Conservation (phyloP, 2,888 invertebrate species). For the Argynnis bischoffii region DNA sequence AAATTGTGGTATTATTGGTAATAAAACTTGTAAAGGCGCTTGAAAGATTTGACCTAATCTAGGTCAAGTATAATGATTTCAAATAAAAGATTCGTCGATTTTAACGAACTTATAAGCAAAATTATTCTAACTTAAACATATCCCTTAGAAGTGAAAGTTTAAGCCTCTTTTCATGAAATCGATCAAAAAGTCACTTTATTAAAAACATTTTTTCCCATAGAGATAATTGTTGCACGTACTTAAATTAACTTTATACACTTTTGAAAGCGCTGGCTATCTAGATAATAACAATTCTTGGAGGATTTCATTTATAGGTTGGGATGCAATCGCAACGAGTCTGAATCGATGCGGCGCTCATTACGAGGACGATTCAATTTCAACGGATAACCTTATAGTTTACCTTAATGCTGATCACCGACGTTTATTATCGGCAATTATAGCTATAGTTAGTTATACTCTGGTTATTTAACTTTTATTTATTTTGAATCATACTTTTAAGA, state of each 20-base stretch:
- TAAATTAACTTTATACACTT: slow-evolving; percentile 5
- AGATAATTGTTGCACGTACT: slow-evolving; percentile 1
- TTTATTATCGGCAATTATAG: slow-evolving; percentile 26
- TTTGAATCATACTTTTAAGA: neutral
- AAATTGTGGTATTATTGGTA: too few species aligned
- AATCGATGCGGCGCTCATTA: slow-evolving; percentile 51
- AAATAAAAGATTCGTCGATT: too few species aligned
- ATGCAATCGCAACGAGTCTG: slow-evolving; percentile 33
- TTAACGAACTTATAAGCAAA: too few species aligned
- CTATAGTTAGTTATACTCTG: slow-evolving; percentile 1
- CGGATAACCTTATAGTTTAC: slow-evolving; percentile 44
- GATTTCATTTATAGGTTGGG: slow-evolving; percentile 31
- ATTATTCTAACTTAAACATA: too few species aligned
- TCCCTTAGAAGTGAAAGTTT: too few species aligned
- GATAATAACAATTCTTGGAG: slow-evolving; percentile 28
- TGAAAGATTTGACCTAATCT: too few species aligned
- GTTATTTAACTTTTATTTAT: slow-evolving; percentile 7
- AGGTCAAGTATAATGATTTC: too few species aligned
- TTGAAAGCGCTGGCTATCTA: slow-evolving; percentile 6
- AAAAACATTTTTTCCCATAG: neutral
- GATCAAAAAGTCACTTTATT: too few species aligned
- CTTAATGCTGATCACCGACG: slow-evolving; percentile 38
- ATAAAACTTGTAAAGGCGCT: too few species aligned
- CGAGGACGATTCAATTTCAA: slow-evolving; percentile 56
- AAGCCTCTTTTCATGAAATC: too few species aligned